Evolutionary conservation across 1,140 invertebrate species (phyloP), one percentile per base, ranked within the genome.

Genomic region (Drosophila carrolli): DNA sequence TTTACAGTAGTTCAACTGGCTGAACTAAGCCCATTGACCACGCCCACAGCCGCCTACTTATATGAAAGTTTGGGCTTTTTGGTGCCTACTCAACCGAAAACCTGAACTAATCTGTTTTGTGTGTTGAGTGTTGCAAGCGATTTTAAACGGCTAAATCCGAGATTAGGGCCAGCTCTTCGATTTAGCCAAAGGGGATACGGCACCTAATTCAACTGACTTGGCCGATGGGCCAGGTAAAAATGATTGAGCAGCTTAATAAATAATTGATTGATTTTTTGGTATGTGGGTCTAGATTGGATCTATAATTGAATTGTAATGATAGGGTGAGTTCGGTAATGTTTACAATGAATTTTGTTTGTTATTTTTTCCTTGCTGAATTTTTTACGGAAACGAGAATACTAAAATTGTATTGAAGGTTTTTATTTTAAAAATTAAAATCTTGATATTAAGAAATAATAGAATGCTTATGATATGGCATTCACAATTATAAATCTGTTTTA

Each of bases 301-400:
- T 67, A 11, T 71, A 71, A 71, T 72, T 72, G 46, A 71, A 51
- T 72, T 72, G 19, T 72, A 50, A 68, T 55, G 13, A 40, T 32
- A 7, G 16, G 9, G 19, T 6, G n/a, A 9, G 14, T 8, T 11
- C 2, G 1, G n/a, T 35, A 35, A 19, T 50, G 13, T 27, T 29
- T 29, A 32, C 2, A 16, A 11, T 11, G 0, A 59, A 14, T 29
- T 46, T 5, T 5, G 0, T n/a, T 40, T 1, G 1, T 8, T 32
- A 32, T 23, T 23, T 23, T 19, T 19, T 19, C 19, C 19, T 19
- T 23, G 23, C 4, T 2, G 3, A 23, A 23, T 23, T 23, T 23
- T 1, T 23, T 23, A 23, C 2, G 23, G 3, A 23, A 23, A 23
- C 23, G 2, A 4, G 23, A 23, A 23, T 23, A 23, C 4, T 23